These are phyloP conservation scores for Horisme vitalbata DNA, from an alignment of 2,888 invertebrate genomes.

Conservation along the genomic window DNA sequence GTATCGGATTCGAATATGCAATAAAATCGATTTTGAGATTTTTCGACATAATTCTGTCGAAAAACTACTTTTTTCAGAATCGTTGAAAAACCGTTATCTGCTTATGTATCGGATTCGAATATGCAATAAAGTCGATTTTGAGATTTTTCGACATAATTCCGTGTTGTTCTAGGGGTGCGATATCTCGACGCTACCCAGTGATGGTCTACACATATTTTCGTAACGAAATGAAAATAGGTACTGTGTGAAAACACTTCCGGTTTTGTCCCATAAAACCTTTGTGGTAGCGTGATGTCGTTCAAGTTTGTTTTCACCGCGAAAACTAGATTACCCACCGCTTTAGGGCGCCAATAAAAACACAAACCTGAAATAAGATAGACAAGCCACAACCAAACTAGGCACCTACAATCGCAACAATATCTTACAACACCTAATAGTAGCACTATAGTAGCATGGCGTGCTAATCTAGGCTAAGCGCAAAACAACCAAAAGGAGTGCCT, in stretches of 20 bases:
- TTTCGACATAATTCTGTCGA: too few species aligned
- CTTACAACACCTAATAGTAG: slow-evolving; percentile 14
- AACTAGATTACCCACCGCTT: slow-evolving; percentile 3
- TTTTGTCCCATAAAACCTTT: background rate
- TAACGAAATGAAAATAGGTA: background rate
- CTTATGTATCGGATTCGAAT: too few species aligned
- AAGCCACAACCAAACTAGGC: slow-evolving; percentile 3
- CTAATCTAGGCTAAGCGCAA: slow-evolving; percentile 34
- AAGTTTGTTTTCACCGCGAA: too few species aligned
- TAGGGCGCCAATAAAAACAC: slow-evolving; percentile 6
- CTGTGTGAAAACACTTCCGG: background rate
- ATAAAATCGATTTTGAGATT: too few species aligned
- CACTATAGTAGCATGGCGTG: slow-evolving; percentile 34
- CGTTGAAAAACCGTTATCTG: too few species aligned
- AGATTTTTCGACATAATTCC: too few species aligned
- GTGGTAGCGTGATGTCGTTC: background rate
- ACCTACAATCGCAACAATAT: slow-evolving; percentile 12
- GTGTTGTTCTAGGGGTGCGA: too few species aligned
- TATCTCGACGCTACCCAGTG: too few species aligned
- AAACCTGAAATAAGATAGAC: slow-evolving; percentile 1
- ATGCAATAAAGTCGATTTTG: too few species aligned
- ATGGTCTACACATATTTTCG: too few species aligned
- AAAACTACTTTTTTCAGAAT: too few species aligned
- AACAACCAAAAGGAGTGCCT: slow-evolving; percentile 37
- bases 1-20: too few species aligned